Evolutionary conservation across 2,113 vertebrate species (phyloP).

Genomic region (Ibidorhyncha struthersii): DNA sequence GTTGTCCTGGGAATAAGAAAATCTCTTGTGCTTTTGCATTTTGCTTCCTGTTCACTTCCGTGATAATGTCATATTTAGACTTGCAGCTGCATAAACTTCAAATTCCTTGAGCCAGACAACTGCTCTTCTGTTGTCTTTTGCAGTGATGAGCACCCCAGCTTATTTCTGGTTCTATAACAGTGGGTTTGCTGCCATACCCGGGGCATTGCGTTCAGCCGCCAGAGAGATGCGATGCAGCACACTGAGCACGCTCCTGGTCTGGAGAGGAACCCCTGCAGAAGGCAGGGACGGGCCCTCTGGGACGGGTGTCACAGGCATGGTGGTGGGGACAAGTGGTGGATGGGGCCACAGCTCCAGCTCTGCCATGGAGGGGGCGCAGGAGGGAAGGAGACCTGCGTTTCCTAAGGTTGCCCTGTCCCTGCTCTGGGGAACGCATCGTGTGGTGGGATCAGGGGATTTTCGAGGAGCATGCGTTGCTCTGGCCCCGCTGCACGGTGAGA

Average conservation of each 20-base stretch:
- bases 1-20: background rate
- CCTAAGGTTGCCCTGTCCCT: background rate
- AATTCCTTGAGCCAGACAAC: background rate
- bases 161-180: background rate
- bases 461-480: fast-evolving
- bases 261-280: background rate
- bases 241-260: background rate
- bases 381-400: background rate
- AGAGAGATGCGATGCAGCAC: background rate
- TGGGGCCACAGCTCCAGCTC: background rate
- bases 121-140: background rate
- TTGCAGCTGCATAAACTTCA: background rate
- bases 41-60: background rate
- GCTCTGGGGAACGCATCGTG: fast-evolving
- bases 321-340: background rate
- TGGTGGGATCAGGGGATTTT: background rate
- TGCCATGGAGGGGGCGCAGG: fast-evolving
- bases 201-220: fast-evolving
- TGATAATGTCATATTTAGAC: background rate
- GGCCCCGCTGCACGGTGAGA: fast-evolving
- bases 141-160: background rate
- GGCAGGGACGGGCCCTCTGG: background rate
- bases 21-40: background rate
- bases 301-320: fast-evolving
- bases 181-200: background rate